These are phyloP conservation scores for Falco naumanni DNA, from an alignment of 2,797 vertebrate genomes.

Conservation along the genomic window DNA sequence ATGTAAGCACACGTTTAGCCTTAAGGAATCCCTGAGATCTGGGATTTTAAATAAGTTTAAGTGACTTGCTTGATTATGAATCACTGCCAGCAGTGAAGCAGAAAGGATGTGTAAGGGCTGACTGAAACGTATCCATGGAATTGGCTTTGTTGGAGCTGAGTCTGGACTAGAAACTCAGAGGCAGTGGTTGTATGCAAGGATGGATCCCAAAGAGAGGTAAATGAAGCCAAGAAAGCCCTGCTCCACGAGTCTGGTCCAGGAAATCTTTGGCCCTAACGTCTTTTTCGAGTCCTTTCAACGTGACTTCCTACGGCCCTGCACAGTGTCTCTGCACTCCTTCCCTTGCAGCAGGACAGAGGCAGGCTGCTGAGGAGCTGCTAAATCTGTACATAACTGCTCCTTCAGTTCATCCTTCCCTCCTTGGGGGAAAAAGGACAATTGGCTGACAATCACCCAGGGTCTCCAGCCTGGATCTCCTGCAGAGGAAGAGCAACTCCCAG, in stretches of 20 bases:
- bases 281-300: background rate
- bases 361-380: background rate
- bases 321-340: background rate
- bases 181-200: background rate
- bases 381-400: background rate
- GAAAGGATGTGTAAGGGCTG: background rate
- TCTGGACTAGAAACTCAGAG: background rate
- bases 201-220: background rate
- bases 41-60: background rate
- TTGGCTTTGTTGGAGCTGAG: background rate
- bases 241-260: background rate
- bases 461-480: background rate
- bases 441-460: background rate
- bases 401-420: background rate
- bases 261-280: background rate
- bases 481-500: background rate
- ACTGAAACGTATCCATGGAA: fast-evolving
- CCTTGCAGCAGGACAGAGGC: background rate
- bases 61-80: background rate
- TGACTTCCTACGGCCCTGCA: background rate
- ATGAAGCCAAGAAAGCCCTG: background rate
- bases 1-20: background rate
- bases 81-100: background rate
- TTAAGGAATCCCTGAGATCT: background rate
- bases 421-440: fast-evolving